These are phyloP conservation scores for Hippoglossus stenolepis DNA, from an alignment of 2,113 vertebrate genomes.

Conservation along the genomic window DNA sequence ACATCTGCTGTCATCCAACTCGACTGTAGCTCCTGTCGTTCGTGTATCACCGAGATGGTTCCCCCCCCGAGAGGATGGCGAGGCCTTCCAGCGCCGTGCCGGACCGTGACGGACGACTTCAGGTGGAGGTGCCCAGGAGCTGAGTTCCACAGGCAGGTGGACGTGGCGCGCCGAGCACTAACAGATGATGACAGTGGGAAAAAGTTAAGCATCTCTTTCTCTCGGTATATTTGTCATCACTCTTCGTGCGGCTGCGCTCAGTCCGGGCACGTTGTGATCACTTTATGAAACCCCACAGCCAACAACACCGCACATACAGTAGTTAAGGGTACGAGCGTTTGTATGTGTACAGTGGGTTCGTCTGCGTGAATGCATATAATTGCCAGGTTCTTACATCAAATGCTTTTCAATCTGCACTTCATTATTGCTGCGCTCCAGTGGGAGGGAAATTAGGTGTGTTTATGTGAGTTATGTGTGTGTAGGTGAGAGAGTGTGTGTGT, in stretches of 20 bases:
- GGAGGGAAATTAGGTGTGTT: conserved; percentile 58
- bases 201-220: conserved; percentile 56
- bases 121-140: not conserved
- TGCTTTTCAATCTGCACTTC: conserved; percentile 64
- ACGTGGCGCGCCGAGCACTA: not conserved
- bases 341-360: conserved; percentile 29
- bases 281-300: conserved; percentile 42
- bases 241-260: conserved; percentile 26
- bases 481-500: conserved; percentile 5
- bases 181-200: conserved; percentile 55
- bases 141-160: conserved; percentile 23
- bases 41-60: conserved; percentile 10
- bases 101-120: too few species aligned
- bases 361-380: conserved; percentile 49
- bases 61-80: not conserved
- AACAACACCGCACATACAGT: conserved; percentile 16
- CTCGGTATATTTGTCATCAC: conserved; percentile 49
- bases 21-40: not conserved
- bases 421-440: conserved; percentile 44
- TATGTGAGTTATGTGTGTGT: conserved; percentile 25
- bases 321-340: not conserved
- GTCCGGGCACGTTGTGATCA: conserved; percentile 52
- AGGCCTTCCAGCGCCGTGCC: not conserved
- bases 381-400: conserved; percentile 60
- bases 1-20: not conserved